Percentiles rank a stretch among this genome's conserved stretches.
Conservation (phyloP, 2,113 vertebrate genomes). For the Hiodon alosoides region DNA sequence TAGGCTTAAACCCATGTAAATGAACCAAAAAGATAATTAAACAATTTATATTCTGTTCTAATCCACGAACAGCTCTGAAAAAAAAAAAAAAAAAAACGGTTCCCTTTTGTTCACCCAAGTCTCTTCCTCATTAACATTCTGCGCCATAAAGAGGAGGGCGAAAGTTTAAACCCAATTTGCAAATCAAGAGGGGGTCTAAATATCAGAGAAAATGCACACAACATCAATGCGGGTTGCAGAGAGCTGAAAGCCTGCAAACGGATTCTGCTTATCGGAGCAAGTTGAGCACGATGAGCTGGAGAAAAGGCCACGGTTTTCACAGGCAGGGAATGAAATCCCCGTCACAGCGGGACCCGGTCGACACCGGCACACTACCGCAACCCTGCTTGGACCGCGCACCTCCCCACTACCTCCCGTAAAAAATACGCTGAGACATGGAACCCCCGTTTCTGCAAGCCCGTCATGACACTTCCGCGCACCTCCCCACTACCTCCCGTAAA, state of each 20-base stretch:
- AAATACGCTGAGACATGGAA: no score
- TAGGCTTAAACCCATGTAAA: constrained; percentile 17
- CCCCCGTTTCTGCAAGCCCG: no score
- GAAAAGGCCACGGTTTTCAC: constrained; percentile 14
- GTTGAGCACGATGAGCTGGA: constrained; percentile 7
- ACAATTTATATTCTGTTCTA: constrained; percentile 25
- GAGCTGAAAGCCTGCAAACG: constrained; percentile 24
- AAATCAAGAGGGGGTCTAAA: constrained; percentile 28
- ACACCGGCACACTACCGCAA: constrained; percentile 8
- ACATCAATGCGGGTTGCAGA: constrained; percentile 18
- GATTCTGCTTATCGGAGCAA: constrained; percentile 11
- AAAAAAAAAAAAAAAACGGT: not conserved
- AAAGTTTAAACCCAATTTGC: constrained; percentile 28
- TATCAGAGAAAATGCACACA: constrained; percentile 37
- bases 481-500: no score
- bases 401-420: no score
- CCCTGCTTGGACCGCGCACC: no score
- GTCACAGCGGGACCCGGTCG: not conserved
- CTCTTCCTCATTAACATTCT: constrained; percentile 29
- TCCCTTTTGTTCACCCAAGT: constrained; percentile 2
- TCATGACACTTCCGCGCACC: no score
- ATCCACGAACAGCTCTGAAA: not conserved
- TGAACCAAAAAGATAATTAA: constrained; percentile 14
- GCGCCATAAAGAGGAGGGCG: constrained; percentile 4
- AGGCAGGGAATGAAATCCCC: not conserved